A percentile compares a stretch with the other conserved stretches of the same genome.
Evolutionary conservation across 2,888 invertebrate species (phyloP).

Genomic region (Pristionchus fissidentatus): DNA sequence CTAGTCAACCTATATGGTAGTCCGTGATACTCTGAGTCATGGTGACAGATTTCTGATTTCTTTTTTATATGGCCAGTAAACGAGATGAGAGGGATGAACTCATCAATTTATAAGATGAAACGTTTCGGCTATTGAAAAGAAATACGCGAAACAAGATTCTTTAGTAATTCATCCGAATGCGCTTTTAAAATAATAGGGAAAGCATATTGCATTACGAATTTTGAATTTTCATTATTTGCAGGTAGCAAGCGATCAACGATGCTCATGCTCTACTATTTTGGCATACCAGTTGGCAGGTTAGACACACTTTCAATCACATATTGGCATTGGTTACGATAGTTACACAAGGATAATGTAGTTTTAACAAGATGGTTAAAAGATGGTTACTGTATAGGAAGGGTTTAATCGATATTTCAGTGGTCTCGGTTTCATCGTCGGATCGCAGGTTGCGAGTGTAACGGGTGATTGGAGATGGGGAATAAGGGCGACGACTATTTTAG

Average conservation of each 20-base stretch:
- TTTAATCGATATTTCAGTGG: constrained; percentile 80
- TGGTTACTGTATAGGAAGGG: not conserved
- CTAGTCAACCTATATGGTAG: not conserved
- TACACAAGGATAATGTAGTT: not conserved
- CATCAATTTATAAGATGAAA: too few relatives aligned
- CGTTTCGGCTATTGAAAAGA: too few relatives aligned
- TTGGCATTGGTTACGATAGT: not conserved
- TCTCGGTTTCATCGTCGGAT: constrained; percentile 94
- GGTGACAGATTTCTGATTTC: too few relatives aligned
- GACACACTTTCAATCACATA: not conserved
- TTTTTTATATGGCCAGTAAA: too few relatives aligned
- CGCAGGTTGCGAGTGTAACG: constrained; percentile 84
- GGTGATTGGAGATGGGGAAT: constrained; percentile 92
- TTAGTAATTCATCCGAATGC: too few relatives aligned
- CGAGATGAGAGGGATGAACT: too few relatives aligned
- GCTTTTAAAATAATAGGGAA: not conserved
- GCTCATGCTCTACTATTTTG: constrained; percentile 97
- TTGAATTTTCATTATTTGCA: constrained; percentile 77
- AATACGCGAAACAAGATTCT: too few relatives aligned
- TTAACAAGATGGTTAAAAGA: too few relatives aligned
- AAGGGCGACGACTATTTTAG: constrained; percentile 84
- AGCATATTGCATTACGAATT: not conserved
- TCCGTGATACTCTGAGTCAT: too few relatives aligned
- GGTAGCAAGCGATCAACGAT: constrained; percentile 83
- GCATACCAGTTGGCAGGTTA: constrained; percentile 96